Conservation (phyloP, 2,113 vertebrate genomes). For the Propithecus coquereli region DNA sequence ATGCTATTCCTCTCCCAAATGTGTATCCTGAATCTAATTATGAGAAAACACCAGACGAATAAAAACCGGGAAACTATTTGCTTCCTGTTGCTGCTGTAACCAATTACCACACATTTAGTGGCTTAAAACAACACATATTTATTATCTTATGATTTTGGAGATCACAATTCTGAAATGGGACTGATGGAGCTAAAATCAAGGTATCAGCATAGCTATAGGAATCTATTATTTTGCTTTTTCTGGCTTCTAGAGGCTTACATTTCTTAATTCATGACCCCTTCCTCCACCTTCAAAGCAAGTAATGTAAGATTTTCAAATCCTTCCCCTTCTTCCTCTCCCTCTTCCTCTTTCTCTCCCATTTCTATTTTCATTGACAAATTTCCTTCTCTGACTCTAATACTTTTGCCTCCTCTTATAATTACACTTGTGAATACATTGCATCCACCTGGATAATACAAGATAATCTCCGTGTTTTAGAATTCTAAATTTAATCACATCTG, state of each 20-base stretch:
- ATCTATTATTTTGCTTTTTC: neutral
- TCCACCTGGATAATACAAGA: neutral
- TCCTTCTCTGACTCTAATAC: neutral
- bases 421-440: neutral
- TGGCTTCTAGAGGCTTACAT: neutral
- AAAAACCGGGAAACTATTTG: neutral
- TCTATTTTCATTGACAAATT: neutral
- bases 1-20: neutral
- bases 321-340: fast-evolving
- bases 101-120: neutral
- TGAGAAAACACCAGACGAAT: neutral
- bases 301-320: neutral
- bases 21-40: neutral
- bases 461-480: neutral
- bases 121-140: neutral
- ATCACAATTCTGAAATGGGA: neutral
- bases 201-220: neutral
- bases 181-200: neutral
- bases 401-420: neutral
- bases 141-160: neutral
- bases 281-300: neutral
- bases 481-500: neutral
- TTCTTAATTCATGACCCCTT: neutral
- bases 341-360: neutral
- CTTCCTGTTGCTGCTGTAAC: neutral